Percentiles rank a stretch among this genome's conserved stretches.
Evolutionary conservation across 1,140 invertebrate species (phyloP).

Genomic region (Grapholita molesta): DNA sequence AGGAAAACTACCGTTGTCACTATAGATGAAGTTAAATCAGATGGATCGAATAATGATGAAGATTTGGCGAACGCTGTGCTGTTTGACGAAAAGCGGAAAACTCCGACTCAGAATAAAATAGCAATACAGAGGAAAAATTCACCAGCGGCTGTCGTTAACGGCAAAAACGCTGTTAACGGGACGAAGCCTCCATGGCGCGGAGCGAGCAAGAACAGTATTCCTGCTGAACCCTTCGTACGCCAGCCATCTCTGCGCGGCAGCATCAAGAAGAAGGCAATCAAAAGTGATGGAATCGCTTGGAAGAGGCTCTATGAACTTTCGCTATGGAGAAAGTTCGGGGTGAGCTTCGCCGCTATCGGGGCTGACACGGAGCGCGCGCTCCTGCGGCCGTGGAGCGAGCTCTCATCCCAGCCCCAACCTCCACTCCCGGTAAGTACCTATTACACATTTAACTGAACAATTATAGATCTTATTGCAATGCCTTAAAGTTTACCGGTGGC

Average conservation of each 20-base stretch:
- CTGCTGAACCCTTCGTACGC: constrained; percentile 56
- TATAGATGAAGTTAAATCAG: constrained; percentile 68
- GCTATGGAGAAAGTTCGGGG: constrained; percentile 73
- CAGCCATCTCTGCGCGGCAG: constrained; percentile 66
- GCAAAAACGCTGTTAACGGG: constrained; percentile 43
- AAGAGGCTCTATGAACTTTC: constrained; percentile 78
- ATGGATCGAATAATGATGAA: constrained; percentile 55
- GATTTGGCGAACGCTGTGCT: constrained; percentile 44
- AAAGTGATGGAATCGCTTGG: constrained; percentile 74
- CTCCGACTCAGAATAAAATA: constrained; percentile 42
- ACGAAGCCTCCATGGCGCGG: constrained; percentile 78
- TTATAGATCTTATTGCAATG: not conserved
- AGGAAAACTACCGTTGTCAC: constrained; percentile 66
- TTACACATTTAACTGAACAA: not conserved
- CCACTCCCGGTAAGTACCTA: constrained; percentile 49
- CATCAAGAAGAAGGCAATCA: constrained; percentile 56
- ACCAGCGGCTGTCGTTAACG: constrained; percentile 44
- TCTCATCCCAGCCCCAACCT: constrained; percentile 49
- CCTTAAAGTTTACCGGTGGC: not conserved
- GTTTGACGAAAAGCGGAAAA: constrained; percentile 58
- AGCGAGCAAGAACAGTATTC: constrained; percentile 57
- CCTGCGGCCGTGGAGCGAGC: constrained; percentile 68
- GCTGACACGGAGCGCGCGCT: constrained; percentile 63
- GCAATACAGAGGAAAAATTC: constrained; percentile 50
- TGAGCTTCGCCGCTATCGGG: constrained; percentile 61